These are phyloP conservation scores for Acridotheres tristis DNA, from an alignment of 2,797 vertebrate species.

Conservation along the genomic window DNA sequence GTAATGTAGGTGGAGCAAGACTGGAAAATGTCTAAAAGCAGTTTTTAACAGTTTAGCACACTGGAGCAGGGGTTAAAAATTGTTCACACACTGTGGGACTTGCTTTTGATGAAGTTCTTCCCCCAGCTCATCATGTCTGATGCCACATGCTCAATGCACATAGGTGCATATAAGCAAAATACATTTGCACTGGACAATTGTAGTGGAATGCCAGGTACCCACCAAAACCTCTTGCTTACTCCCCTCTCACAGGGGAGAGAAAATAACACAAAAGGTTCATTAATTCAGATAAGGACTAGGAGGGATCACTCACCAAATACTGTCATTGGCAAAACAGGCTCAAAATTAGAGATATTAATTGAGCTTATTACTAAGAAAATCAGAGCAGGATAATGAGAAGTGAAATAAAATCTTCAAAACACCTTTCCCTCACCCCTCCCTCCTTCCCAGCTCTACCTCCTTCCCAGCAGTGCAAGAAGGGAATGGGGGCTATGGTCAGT, in stretches of 20 bases:
- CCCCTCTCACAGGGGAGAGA: background rate
- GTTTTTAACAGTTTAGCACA: background rate
- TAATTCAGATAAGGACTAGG: background rate
- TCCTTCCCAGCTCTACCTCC: background rate
- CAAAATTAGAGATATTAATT: background rate
- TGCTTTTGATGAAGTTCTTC: background rate
- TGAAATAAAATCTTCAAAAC: background rate
- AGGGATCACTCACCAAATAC: background rate
- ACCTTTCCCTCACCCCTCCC: background rate
- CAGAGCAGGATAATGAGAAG: background rate
- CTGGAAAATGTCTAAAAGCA: background rate
- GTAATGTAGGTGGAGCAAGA: background rate
- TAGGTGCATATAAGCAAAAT: background rate
- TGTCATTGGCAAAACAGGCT: background rate
- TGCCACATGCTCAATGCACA: background rate
- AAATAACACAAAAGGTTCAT: background rate
- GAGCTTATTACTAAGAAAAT: background rate
- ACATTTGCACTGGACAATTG: background rate
- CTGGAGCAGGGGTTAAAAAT: background rate
- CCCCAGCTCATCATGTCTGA: background rate
- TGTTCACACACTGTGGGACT: background rate
- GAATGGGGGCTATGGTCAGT: background rate
- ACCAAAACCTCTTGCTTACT: background rate
- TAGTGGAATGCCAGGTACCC: no score
- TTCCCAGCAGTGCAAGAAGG: background rate